Percentiles rank a stretch among this genome's conserved stretches.
Evolutionary conservation across 2,888 invertebrate species (phyloP).

Genomic region (Amblyteles armatorius): DNA sequence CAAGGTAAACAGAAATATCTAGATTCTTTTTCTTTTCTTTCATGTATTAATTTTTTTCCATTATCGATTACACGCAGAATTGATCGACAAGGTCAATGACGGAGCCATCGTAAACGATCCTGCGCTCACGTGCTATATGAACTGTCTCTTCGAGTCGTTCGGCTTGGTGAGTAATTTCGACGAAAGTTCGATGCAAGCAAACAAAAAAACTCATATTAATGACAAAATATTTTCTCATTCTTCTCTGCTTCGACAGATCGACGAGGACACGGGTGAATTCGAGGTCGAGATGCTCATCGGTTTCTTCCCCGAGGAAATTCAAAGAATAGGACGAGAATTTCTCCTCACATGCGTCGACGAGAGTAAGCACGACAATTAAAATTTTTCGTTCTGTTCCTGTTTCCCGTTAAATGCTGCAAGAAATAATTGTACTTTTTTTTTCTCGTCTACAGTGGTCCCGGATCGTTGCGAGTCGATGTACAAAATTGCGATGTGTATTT

Average conservation of each 20-base stretch:
- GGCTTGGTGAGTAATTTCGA: slow-evolving; percentile 76
- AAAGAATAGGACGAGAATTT: slow-evolving; percentile 67
- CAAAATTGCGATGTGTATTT: slow-evolving; percentile 76
- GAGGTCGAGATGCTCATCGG: slow-evolving; percentile 79
- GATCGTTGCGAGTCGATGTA: slow-evolving; percentile 79
- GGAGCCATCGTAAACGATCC: slow-evolving; percentile 76
- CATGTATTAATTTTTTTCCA: neutral
- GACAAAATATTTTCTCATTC: slow-evolving; percentile 6
- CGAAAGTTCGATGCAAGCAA: neutral
- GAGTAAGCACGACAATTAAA: slow-evolving; percentile 66
- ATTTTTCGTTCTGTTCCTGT: neutral
- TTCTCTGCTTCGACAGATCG: slow-evolving; percentile 71
- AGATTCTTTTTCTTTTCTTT: neutral
- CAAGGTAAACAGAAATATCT: slow-evolving; percentile 75
- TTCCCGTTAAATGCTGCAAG: neutral
- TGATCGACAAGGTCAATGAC: slow-evolving; percentile 77
- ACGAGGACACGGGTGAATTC: slow-evolving; percentile 78
- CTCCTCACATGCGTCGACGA: slow-evolving; percentile 72
- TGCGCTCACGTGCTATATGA: slow-evolving; percentile 81
- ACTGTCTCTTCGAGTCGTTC: slow-evolving; percentile 79
- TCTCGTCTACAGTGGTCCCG: slow-evolving; percentile 72
- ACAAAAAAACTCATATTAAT: neutral
- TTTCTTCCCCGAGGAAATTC: slow-evolving; percentile 76
- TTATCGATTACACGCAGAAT: slow-evolving; percentile 64
- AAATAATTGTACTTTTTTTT: neutral